Conservation (phyloP, 2,797 vertebrate species). For the Sebastes oblongus region DNA sequence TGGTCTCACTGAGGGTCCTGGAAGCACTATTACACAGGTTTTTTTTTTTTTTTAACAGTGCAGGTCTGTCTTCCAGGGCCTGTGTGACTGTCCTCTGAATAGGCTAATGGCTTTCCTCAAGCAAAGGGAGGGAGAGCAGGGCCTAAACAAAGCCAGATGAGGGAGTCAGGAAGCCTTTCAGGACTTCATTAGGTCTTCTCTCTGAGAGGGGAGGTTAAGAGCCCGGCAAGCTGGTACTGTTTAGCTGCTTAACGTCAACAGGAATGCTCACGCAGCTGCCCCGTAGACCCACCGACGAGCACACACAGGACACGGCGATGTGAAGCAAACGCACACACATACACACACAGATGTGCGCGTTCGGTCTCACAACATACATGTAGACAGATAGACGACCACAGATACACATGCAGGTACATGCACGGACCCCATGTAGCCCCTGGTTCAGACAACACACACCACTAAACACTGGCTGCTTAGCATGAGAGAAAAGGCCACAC, state of each 20-base stretch:
- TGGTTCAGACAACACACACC: slow-evolving; percentile 45
- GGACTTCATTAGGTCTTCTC: slow-evolving; percentile 86
- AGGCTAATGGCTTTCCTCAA: slow-evolving; percentile 85
- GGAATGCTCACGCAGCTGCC: slow-evolving; percentile 83
- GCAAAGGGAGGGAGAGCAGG: slow-evolving; percentile 64
- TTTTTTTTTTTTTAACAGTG: slow-evolving; percentile 18
- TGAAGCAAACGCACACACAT: slow-evolving; percentile 19
- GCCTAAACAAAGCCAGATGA: slow-evolving; percentile 87
- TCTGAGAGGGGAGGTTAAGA: slow-evolving; percentile 82
- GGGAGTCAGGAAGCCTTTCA: slow-evolving; percentile 86
- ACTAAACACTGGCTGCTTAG: slow-evolving; percentile 58
- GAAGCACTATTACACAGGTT: slow-evolving; percentile 6
- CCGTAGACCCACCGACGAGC: slow-evolving; percentile 60
- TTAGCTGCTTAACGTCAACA: slow-evolving; percentile 86
- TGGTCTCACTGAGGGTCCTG: slow-evolving; percentile 9
- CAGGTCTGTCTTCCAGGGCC: slow-evolving; percentile 51
- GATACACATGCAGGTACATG: not conserved
- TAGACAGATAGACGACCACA: slow-evolving; percentile 1
- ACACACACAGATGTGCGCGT: not conserved
- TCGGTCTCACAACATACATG: slow-evolving; percentile 14
- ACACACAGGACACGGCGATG: slow-evolving; percentile 36
- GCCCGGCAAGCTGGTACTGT: slow-evolving; percentile 86
- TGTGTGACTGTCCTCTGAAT: slow-evolving; percentile 74
- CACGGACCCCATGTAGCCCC: slow-evolving; percentile 36
- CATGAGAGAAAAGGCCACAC: slow-evolving; percentile 71